Percentiles rank a stretch among this genome's conserved stretches.
These are phyloP conservation scores for Terrapene triunguis DNA, from an alignment of 2,113 vertebrate species.

Conservation along the genomic window DNA sequence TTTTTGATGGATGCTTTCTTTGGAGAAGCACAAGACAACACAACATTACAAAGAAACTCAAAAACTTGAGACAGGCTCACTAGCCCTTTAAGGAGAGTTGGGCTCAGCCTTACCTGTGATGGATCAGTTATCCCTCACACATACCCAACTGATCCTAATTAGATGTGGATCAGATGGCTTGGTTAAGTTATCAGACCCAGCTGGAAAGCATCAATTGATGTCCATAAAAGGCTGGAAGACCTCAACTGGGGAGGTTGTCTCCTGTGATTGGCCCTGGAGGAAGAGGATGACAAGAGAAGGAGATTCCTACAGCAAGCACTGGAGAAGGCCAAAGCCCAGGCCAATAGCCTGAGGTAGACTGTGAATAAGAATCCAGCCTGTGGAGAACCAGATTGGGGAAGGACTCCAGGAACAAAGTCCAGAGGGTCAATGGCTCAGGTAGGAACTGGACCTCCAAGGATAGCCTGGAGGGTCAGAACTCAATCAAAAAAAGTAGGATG, in stretches of 20 bases:
- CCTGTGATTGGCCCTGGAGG: background rate
- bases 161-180: background rate
- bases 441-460: background rate
- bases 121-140: background rate
- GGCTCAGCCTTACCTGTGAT: background rate
- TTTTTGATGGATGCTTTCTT: background rate
- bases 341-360: background rate
- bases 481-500: background rate
- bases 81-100: background rate
- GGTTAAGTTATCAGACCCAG: background rate
- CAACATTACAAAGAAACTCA: background rate
- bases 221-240: background rate
- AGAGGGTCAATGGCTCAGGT: background rate
- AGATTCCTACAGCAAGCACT: background rate
- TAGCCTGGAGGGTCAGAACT: background rate
- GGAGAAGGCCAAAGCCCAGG: background rate
- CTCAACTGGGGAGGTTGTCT: background rate
- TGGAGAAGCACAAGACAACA: slow-evolving; percentile 4
- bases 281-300: background rate
- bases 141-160: background rate
- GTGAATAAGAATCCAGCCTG: background rate
- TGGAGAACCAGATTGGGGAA: background rate
- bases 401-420: background rate
- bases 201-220: background rate
- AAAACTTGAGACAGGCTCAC: background rate